These are phyloP conservation scores for Lycopodina hypogea DNA, from an alignment of 37 sponge, comb jelly and placozoan genomes.

Conservation along the genomic window DNA sequence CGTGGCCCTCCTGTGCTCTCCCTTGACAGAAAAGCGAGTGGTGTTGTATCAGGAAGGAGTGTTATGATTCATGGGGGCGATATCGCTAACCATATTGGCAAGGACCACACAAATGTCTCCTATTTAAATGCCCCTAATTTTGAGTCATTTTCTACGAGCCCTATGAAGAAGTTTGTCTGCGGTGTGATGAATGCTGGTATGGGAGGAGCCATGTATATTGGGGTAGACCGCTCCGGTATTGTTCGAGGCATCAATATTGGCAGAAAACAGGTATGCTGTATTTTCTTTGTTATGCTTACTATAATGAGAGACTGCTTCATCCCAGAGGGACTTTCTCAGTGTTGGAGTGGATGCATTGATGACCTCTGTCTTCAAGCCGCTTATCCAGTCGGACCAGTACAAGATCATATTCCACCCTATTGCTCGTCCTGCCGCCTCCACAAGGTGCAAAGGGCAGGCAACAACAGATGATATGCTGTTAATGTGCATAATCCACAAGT, in stretches of 20 bases:
- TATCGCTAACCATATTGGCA: not conserved
- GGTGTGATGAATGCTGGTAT: conserved; percentile 21
- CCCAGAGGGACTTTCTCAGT: conserved; percentile 20
- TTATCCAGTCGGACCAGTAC: conserved; percentile 6
- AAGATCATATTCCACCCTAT: not conserved
- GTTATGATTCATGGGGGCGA: too few relatives aligned
- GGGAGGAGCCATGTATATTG: not conserved
- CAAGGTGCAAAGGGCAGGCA: not conserved
- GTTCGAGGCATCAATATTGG: conserved; percentile 10
- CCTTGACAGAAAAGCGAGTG: too few relatives aligned
- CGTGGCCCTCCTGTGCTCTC: too few relatives aligned
- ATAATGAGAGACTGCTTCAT: not conserved
- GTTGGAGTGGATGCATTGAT: conserved; percentile 21
- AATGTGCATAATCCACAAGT: too few relatives aligned
- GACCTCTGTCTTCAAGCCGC: conserved; percentile 6
- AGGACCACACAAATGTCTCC: not conserved
- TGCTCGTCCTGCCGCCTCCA: not conserved
- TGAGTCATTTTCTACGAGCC: not conserved
- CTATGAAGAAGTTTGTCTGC: not conserved
- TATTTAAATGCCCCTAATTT: not conserved
- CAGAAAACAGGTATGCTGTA: conserved; percentile 5
- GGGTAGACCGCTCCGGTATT: conserved; percentile 1
- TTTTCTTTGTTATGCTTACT: not conserved
- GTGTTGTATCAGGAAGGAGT: too few relatives aligned
- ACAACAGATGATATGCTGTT: too few relatives aligned